Evolutionary conservation across 1,140 invertebrate genomes (phyloP).

Genomic region (Hypothenemus hampei): DNA sequence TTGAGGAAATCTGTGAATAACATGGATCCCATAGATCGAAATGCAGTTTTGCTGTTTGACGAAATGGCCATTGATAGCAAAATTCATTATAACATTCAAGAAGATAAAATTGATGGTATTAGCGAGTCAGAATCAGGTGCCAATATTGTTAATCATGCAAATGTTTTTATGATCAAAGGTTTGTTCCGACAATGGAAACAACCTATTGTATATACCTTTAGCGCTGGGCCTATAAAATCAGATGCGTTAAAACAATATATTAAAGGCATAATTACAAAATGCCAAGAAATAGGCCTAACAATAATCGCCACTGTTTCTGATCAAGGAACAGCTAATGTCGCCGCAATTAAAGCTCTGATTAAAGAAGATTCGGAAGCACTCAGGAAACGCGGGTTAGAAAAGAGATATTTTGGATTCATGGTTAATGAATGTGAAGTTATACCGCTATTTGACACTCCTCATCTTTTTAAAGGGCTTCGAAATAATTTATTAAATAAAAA

Average conservation of each 20-base stretch:
- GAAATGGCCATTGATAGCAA: constrained; percentile 21
- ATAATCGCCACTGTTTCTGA: constrained; percentile 38
- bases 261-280: constrained; percentile 27
- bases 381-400: constrained; percentile 21
- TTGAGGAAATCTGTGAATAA: constrained; percentile 9
- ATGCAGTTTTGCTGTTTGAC: constrained; percentile 26
- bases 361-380: constrained; percentile 2
- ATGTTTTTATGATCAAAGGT: constrained; percentile 39
- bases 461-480: constrained; percentile 39
- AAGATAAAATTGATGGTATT: constrained; percentile 27
- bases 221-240: constrained; percentile 27
- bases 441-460: constrained; percentile 39
- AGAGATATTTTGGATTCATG: constrained; percentile 26
- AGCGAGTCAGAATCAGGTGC: constrained; percentile 29
- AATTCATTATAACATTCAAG: constrained; percentile 10
- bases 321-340: constrained; percentile 33
- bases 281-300: constrained; percentile 31
- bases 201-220: constrained; percentile 30
- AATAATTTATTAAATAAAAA: constrained; percentile 41
- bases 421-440: constrained; percentile 34
- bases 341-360: constrained; percentile 33
- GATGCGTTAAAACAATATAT: constrained; percentile 25
- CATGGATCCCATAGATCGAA: constrained; percentile 15
- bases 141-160: constrained; percentile 31
- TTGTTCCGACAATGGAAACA: constrained; percentile 38